Evolutionary conservation across 2,113 vertebrate species (phyloP).

Genomic region (Catharus minimus): DNA sequence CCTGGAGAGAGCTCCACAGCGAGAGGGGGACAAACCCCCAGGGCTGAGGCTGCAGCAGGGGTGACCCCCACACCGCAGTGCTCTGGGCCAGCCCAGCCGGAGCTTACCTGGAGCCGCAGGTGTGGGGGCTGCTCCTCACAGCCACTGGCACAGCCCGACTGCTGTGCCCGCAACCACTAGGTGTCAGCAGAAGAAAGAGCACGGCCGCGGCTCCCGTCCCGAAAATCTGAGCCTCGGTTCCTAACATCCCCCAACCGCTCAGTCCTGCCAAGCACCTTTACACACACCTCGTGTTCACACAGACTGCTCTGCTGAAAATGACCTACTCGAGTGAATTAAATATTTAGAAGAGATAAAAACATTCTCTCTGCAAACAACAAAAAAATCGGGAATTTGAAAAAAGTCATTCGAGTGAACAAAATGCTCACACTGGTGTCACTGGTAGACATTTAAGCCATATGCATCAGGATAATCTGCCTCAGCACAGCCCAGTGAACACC

Average conservation of each 20-base stretch:
- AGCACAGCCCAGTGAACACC: not conserved
- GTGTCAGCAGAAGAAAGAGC: constrained; percentile 76
- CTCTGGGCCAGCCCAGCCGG: not conserved
- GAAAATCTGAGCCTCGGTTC: not conserved
- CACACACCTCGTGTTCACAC: not conserved
- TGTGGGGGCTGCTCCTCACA: not conserved
- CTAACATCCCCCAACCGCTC: not conserved
- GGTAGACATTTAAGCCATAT: not conserved
- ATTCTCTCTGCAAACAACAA: not conserved
- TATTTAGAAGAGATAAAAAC: not conserved
- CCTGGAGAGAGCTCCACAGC: not conserved
- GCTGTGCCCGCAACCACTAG: constrained; percentile 57
- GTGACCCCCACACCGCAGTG: not conserved
- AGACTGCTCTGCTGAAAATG: not conserved
- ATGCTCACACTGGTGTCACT: not conserved
- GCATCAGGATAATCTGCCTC: not conserved
- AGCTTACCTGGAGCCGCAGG: not conserved
- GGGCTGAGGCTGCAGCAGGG: not conserved
- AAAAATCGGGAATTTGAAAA: not conserved
- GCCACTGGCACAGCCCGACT: rapidly evolving
- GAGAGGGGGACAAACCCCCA: not conserved
- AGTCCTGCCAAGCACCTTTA: constrained; percentile 20
- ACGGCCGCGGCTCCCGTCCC: not conserved
- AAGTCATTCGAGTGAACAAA: not conserved
- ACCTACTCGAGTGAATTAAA: not conserved